Evolutionary conservation across 2,888 invertebrate genomes (phyloP).

Genomic region (Tachina fera): DNA sequence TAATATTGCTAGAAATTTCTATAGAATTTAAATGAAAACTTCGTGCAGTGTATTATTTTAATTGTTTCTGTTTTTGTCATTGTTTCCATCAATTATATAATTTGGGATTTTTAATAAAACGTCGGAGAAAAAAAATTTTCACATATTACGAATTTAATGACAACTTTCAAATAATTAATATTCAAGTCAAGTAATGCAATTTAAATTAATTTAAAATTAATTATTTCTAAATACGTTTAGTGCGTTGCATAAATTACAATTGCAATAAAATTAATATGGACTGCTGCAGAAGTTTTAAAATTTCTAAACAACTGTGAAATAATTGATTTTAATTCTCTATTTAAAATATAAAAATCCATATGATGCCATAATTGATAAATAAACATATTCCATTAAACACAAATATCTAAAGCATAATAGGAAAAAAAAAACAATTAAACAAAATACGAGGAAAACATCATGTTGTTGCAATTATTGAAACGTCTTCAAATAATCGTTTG

Average conservation of each 20-base stretch:
- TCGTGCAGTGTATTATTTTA: too few species aligned
- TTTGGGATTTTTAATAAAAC: too few species aligned
- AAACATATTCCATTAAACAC: not conserved
- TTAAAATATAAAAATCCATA: not conserved
- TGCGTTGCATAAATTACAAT: constrained; percentile 1
- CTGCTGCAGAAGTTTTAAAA: not conserved
- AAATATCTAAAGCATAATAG: not conserved
- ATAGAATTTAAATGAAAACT: too few species aligned
- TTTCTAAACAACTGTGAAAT: not conserved
- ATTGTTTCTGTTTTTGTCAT: too few species aligned
- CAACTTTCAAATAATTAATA: constrained; percentile 23
- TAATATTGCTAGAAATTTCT: too few species aligned
- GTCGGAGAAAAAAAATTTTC: not conserved
- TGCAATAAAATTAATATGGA: not conserved
- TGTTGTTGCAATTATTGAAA: constrained; percentile 60
- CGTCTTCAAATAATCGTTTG: constrained; percentile 50
- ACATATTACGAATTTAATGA: not conserved
- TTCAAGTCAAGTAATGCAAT: constrained; percentile 22
- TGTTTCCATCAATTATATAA: too few species aligned
- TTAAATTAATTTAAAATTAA: constrained; percentile 35
- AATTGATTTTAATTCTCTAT: not conserved
- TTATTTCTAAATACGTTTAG: not conserved
- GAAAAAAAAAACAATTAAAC: not conserved
- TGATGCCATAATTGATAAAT: not conserved
- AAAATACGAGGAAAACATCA: constrained; percentile 35